These are phyloP conservation scores for Disparrhopalites patrizii DNA, from an alignment of 2,888 invertebrate genomes.

Conservation along the genomic window DNA sequence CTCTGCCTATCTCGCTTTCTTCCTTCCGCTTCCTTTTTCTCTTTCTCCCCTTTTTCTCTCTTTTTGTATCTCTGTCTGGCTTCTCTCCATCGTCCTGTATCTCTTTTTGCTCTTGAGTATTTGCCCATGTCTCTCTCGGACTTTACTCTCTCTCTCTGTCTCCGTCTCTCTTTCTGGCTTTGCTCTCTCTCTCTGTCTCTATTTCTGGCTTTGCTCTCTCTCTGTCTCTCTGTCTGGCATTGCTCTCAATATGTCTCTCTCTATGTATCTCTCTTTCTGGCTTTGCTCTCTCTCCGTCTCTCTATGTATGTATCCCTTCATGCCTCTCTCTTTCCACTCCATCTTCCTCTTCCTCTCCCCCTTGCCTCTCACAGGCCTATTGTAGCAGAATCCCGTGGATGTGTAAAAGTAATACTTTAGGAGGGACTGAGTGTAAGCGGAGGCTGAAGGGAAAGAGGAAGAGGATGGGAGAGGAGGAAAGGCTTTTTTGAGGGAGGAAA, in stretches of 20 bases:
- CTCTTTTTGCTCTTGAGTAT: no score
- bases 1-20: background rate
- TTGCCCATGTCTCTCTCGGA: no score
- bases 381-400: background rate
- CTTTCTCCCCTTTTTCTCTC: background rate
- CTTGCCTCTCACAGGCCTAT: no score
- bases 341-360: no score
- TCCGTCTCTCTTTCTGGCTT: background rate
- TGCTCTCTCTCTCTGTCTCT: no score
- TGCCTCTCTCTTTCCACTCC: no score
- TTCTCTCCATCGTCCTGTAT: no score
- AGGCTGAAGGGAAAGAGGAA: background rate
- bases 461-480: background rate
- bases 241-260: conserved; percentile 11
- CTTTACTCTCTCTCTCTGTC: no score
- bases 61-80: no score
- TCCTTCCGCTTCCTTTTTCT: background rate
- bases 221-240: no score
- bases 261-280: background rate
- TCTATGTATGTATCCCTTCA: no score
- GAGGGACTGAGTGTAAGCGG: background rate
- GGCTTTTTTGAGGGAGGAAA: background rate
- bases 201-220: no score
- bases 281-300: background rate
- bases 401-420: background rate